Evolutionary conservation across 2,888 invertebrate genomes (phyloP), one percentile per base, ranked within the genome.

Genomic region (Alitta virens): DNA sequence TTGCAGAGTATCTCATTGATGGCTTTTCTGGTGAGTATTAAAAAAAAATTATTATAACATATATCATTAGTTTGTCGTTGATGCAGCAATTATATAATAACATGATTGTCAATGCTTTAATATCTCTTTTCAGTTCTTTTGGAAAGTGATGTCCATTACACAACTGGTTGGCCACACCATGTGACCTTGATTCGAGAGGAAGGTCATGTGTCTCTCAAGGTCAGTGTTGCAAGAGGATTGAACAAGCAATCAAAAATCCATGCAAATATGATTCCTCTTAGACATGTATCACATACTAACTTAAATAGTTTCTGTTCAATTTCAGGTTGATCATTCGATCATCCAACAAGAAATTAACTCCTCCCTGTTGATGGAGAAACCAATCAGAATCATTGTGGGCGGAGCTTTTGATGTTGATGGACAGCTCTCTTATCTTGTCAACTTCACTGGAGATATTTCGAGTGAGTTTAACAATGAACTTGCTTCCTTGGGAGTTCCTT

Each of bases 401-500:
- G 59, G 59, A 9, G 54, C 33, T 33, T 24, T n/a, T 18, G 16
- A 23, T 14, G 51, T 27, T 18, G 59, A 52, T 21, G 50, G 38
- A 1, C 52, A 38, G 3, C 40, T 51, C 2, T 16, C 21, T 18
- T 23, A 51, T 51, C 38, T 51, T 27, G 59, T 51, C 25, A 59
- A 59, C 42, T 59, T 59, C 52, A 59, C 46, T 5, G 59, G 59
- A 2, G 59, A 59, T 49, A 59, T 59, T 27, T 59, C 59, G n/a
- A 59, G 59, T 59, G 38, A 40, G 58, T 57, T 18, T 23, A 33
- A 33, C 33, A 33, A 33, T 33, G 33, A 33, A 33, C 33, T 33
- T 12, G 7, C 12, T 33, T 12, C 33, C 5, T 33, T n/a, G n/a
- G n/a, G 33, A 33, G 12, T 7, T 33, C 12, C 33, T 7, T 33